Conservation (phyloP, 2,888 invertebrate species). For the Drosophila borborema region DNA sequence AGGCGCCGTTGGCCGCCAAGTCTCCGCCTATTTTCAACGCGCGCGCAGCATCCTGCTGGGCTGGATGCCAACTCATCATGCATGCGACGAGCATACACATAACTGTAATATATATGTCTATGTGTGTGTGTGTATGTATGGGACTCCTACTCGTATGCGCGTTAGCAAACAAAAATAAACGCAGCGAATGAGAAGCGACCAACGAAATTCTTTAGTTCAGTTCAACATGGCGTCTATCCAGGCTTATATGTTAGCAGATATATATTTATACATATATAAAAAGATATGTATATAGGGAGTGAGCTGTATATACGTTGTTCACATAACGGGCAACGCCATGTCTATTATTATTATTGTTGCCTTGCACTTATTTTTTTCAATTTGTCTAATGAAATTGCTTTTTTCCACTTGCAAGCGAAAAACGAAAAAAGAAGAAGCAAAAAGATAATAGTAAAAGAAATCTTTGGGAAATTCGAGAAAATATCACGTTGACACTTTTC, state of each 20-base stretch:
- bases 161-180: conserved; percentile 61
- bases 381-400: conserved; percentile 84
- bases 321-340: conserved; percentile 42
- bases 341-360: conserved; percentile 50
- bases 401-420: conserved; percentile 67
- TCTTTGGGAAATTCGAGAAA: conserved; percentile 77
- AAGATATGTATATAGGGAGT: conserved; percentile 7
- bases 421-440: conserved; percentile 30
- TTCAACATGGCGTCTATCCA: conserved; percentile 74
- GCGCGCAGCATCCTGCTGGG: conserved; percentile 83
- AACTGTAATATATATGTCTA: conserved; percentile 19
- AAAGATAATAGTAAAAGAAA: conserved; percentile 47
- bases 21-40: conserved; percentile 85
- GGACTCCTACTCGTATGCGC: conserved; percentile 63
- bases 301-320: conserved; percentile 12
- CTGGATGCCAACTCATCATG: conserved; percentile 46
- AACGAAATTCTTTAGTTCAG: conserved; percentile 54
- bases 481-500: conserved; percentile 78
- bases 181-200: conserved; percentile 70
- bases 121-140: conserved; percentile 5
- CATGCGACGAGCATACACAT: conserved; percentile 33
- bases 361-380: conserved; percentile 82
- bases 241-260: conserved; percentile 31
- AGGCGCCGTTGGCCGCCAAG: conserved; percentile 59
- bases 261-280: conserved; percentile 17